Evolutionary conservation across 2,888 invertebrate genomes (phyloP).

Genomic region (Temnothorax ravouxi): DNA sequence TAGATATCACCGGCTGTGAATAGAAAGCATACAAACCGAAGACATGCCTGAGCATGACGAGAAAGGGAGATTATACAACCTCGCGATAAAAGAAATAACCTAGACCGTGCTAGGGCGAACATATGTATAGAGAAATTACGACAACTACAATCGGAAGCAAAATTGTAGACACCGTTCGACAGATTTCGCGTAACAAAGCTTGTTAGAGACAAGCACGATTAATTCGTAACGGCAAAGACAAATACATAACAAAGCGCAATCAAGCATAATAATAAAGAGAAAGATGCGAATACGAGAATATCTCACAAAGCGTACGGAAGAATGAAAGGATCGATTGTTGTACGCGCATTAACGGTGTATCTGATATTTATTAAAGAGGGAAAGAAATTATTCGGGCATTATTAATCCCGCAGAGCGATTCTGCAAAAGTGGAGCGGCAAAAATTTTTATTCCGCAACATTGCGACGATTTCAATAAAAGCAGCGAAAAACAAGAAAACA

Average conservation of each 20-base stretch:
- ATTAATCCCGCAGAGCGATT: constrained; percentile 10
- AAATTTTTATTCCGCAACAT: background rate
- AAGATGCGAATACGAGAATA: background rate
- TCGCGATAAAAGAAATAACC: background rate
- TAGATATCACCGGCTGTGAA: constrained; percentile 17
- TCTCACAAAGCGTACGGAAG: background rate
- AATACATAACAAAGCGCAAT: background rate
- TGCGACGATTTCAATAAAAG: background rate
- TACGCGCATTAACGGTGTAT: background rate
- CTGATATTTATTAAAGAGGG: background rate
- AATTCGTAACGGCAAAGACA: background rate
- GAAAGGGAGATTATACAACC: background rate
- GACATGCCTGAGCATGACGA: background rate
- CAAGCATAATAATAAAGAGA: background rate
- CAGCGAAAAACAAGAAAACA: background rate
- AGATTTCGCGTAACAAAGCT: background rate
- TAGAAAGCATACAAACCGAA: constrained; percentile 26
- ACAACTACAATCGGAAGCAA: background rate
- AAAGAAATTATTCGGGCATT: constrained; percentile 7
- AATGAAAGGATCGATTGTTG: constrained; percentile 1
- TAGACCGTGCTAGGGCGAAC: too few relatives aligned
- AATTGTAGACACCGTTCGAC: background rate
- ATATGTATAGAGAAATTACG: background rate
- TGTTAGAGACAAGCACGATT: background rate
- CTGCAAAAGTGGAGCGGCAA: background rate